A percentile compares a stretch with the other conserved stretches of the same genome.
phyloP scores from a whole-genome alignment of 23 tunicate species.

The Trididemnum miniatum region DNA sequence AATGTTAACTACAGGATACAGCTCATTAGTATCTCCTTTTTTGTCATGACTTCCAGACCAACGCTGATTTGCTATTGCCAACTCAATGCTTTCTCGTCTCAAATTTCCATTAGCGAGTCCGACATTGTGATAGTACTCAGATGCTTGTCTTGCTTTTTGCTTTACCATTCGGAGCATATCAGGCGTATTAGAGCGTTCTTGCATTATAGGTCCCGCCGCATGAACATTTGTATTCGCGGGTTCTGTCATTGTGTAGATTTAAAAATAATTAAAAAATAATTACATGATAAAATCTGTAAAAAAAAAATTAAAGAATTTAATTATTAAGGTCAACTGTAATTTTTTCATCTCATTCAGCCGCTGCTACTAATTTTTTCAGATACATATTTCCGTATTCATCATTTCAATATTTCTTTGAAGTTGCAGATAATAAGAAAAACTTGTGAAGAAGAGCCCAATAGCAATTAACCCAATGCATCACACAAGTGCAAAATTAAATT shows the following conservation, averaged over 20 bases:
- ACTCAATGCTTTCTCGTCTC: neutral
- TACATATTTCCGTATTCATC: too few relatives aligned
- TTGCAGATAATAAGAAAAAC: too few relatives aligned
- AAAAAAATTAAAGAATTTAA: too few relatives aligned
- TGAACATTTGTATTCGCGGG: neutral
- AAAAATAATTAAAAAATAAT: too few relatives aligned
- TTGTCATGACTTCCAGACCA: slow-evolving; percentile 31
- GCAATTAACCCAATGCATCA: too few relatives aligned
- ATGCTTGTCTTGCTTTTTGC: slow-evolving; percentile 52
- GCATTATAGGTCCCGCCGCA: slow-evolving; percentile 5
- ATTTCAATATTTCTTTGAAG: too few relatives aligned
- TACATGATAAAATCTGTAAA: neutral
- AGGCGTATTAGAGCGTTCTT: slow-evolving; percentile 6
- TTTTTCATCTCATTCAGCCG: too few relatives aligned
- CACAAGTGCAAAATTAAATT: too few relatives aligned
- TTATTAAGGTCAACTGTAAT: too few relatives aligned
- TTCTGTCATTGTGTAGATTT: neutral
- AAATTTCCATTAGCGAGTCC: slow-evolving; percentile 63
- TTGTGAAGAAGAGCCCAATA: too few relatives aligned
- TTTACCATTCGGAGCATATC: neutral
- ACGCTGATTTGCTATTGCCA: neutral
- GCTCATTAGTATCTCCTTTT: neutral
- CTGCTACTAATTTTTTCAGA: too few relatives aligned
- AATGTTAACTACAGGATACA: neutral
- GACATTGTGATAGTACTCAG: slow-evolving; percentile 41